Base-by-base conservation (phyloP, 2,888 invertebrate species). In the Nephrocerus scutellatus region DNA sequence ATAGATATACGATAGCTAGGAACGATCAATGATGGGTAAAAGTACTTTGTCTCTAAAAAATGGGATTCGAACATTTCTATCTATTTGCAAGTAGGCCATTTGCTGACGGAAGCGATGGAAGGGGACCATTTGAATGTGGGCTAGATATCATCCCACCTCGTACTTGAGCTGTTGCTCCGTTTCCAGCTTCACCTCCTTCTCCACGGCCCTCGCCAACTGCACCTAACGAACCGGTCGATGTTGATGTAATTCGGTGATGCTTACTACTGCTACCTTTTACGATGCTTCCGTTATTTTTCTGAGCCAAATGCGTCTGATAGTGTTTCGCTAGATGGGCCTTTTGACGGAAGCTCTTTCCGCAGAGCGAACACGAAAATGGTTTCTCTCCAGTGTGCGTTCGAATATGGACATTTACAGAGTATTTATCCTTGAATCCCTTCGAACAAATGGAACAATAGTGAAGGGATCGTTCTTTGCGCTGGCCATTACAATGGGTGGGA, bases 321-420 rank as follows among this genome's bases (percentile, higher is more conserved):
- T 91, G 90, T 65, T 91, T 91, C 43, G 90, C 90, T 54, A 91
- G 73, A 59, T 91, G 90, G 1, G 90, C 90, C 62, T 91, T 91
- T 66, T 91, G 90, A 32, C 90, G 76, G 71, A 91, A 91, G 59
- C 86, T 87, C 67, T 90, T 92, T 48, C 90, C 90, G 66, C 97
- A 97, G 40, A 93, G 75, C 13, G 84, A 84, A 66, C 97, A 97
- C 22, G 87, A 79, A 68, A 97, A 97, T 0, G 97, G 96, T 62
- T 97, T 96, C 68, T 97, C 96, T 1, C 95, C 96, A 2, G 96
- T 96, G 64, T 97, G 97, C 18, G 96, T 96, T 54, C 96, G 76
- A 53, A 96, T 89, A 69, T 97, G 97, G 30, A 96, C 96, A 66
- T 96, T 96, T 39, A 97, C 91, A 45, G 95, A 88, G 75, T 97